Evolutionary conservation across 2,797 vertebrate species (phyloP), one percentile per base, ranked within the genome.

Genomic region (Urocyon cinereoargenteus): DNA sequence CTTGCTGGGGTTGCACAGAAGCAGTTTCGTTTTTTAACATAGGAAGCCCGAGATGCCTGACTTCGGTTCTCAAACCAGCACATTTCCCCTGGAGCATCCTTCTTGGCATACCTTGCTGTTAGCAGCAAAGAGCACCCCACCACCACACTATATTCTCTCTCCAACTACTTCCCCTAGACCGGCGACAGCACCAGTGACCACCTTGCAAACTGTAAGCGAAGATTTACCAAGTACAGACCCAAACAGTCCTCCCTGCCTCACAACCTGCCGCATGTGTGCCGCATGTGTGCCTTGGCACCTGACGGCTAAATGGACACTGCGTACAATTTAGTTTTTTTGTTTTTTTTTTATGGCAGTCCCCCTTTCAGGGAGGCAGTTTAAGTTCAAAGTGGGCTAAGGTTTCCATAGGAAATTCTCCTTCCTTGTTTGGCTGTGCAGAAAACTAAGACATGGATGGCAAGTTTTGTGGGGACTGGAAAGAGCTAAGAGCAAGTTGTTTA

Each of bases 391-490:
- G 19, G 86, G 49, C 55, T 34, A 0, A 8, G 49, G 16, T 85
- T 92, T 84, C 62, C 96, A 51, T 31, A 49, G 84, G 70, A 92
- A 92, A 55, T 26, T 64, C 70, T 45, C 1, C 55, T 78, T 96
- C 68, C 92, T 84, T 64, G 36, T 24, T 72, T 24, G 53, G 45
- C 83, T 62, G 28, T 78, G n/a, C 77, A 22, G 64, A 7, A 18
- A 36, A 28, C 36, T 22, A 5, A 82, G 49, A 28, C 18, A 3
- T 2, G 13, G 78, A 85, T 9, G 59, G 49, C 62, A 6, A 0
- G 62, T 73, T 51, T 79, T 62, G 59, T n/a, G 45, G 34, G 61
- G 34, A 51, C 22, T n/a, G n/a, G 51, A 31, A 51, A 28, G 51
- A 59, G 79, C 90, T 40, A 51, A 9, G 51, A 82, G 31, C 14